A percentile compares a stretch with the other conserved stretches of the same genome.
Evolutionary conservation across 2,113 vertebrate species (phyloP).

Genomic region (Daphoenositta chrysoptera): DNA sequence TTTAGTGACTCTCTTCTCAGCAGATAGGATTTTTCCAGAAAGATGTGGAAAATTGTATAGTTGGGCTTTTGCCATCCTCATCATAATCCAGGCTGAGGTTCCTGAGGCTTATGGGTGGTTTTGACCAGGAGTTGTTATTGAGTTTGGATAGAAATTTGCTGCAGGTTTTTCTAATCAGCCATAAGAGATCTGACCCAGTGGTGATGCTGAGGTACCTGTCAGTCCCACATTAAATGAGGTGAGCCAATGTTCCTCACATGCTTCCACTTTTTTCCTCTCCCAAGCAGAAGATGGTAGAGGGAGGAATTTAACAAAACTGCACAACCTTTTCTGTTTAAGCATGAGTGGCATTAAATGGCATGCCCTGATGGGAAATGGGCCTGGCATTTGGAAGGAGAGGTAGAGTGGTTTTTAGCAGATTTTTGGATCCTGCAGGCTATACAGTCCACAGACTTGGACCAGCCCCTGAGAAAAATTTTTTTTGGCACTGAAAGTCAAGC

Average conservation of each 20-base stretch:
- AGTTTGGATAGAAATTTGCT: background rate
- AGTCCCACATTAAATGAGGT: background rate
- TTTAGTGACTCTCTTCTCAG: background rate
- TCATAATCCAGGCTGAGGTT: background rate
- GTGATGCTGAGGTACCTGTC: background rate
- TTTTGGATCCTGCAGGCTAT: background rate
- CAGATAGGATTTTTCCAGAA: background rate
- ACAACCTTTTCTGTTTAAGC: background rate
- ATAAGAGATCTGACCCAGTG: background rate
- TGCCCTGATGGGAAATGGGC: background rate
- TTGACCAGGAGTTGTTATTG: background rate
- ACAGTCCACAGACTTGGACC: background rate
- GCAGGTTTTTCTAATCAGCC: background rate
- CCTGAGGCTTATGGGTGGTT: background rate
- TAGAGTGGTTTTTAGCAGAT: background rate
- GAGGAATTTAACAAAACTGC: background rate
- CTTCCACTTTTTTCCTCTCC: background rate
- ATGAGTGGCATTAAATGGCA: background rate
- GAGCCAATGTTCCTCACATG: background rate
- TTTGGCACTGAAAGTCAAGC: background rate
- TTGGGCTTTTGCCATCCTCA: background rate
- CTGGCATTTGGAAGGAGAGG: background rate
- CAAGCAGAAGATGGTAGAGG: background rate
- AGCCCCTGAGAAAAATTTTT: background rate
- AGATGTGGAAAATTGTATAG: background rate